Evolutionary conservation across 2,113 vertebrate species (phyloP), one percentile per base, ranked within the genome.

Genomic region (Gymnogyps californianus): DNA sequence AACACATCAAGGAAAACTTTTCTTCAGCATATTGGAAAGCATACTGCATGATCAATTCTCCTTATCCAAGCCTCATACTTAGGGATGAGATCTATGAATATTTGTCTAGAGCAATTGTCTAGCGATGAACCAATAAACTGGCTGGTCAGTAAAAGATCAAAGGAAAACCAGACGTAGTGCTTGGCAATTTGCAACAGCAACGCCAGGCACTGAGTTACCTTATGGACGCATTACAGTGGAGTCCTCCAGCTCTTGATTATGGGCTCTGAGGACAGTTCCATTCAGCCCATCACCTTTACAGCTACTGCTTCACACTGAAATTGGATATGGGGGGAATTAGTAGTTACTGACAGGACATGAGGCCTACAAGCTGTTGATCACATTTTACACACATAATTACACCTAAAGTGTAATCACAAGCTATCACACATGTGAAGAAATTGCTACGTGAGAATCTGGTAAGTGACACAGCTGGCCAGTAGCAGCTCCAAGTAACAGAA

Each of bases 161-260:
- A 87, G 44, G 25, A 34, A 55, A 93, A 71, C 10, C 36, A 31
- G 64, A 46, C 1, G 2, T 3, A 20, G 25, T 8, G 3, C 24
- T 65, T 28, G 25, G 38, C 34, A 65, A 36, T 44, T 13, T 36
- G 55, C 54, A 28, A 10, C 6, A 65, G 38, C 51, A 52, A 2
- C 10, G 61, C 6, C 25, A 49, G 57, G 20, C 31, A 5, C 55
- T n/a, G 42, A 4, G 55, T 64, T 67, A 4, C 5, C 4, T 38
- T 16, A 9, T 15, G 21, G 21, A 13, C 0, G 0, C 1, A 3
- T 20, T n/a, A 4, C 40, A 34, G 13, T 1, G 19, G 13, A 20
- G 32, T 21, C 34, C 62, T 71, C 24, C 17, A 66, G 34, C 10
- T 80, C 5, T 2, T 10, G 15, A 10, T 15, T 42, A 14, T 5